phyloP scores from a whole-genome alignment of 2,113 vertebrate genomes.

The Phrynosoma platyrhinos region DNA sequence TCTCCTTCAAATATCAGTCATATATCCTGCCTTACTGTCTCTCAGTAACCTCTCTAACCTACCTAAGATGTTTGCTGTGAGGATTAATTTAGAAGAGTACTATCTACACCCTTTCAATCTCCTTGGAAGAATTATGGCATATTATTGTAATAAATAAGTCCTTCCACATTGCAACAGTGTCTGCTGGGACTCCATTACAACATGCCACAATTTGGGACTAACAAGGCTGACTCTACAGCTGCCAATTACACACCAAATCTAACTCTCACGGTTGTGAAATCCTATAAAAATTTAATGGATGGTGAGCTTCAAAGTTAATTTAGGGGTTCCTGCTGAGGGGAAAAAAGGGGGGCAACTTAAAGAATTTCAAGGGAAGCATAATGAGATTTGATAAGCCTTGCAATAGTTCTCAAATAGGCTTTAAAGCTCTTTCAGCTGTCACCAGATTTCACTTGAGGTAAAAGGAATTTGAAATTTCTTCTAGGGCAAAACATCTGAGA shows the following conservation, averaged over 20 bases:
- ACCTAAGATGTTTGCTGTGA: not conserved
- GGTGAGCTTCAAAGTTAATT: not conserved
- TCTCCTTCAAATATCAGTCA: too few relatives aligned
- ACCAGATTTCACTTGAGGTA: not conserved
- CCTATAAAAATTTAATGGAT: not conserved
- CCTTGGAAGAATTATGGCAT: not conserved
- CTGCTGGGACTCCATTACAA: not conserved
- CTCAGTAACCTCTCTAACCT: not conserved
- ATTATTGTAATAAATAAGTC: not conserved
- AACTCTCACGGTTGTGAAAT: not conserved
- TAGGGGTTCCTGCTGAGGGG: not conserved
- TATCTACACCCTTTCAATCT: too few relatives aligned
- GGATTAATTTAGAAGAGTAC: not conserved
- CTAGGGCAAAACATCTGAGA: not conserved
- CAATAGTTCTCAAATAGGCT: not conserved
- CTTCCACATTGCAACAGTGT: not conserved
- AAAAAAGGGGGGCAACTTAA: not conserved
- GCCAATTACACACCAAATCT: not conserved
- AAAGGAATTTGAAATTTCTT: not conserved
- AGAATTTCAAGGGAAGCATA: not conserved
- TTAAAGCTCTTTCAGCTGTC: not conserved
- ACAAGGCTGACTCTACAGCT: not conserved
- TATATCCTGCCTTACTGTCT: not conserved
- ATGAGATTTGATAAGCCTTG: not conserved
- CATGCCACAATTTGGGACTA: not conserved